Evolutionary conservation across 2,797 vertebrate genomes (phyloP).

Genomic region (Acestrorhynchus altus): DNA sequence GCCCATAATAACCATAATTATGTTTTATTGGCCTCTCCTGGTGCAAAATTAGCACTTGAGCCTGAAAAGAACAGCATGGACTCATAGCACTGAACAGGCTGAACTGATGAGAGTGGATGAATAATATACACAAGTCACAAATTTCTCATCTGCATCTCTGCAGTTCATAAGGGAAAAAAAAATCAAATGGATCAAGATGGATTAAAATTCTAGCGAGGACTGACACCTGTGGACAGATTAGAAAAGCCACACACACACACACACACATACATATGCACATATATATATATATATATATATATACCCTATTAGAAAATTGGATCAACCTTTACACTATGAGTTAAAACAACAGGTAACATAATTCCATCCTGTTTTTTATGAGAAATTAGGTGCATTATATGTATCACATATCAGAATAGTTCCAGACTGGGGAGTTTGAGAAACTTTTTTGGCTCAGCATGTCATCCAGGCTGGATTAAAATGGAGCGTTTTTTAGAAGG

Average conservation of each 20-base stretch:
- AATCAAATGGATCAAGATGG: constrained; percentile 9
- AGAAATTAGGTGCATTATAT: too few relatives aligned
- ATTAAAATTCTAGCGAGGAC: constrained; percentile 28
- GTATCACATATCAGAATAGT: too few relatives aligned
- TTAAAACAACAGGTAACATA: neutral
- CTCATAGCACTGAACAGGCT: neutral
- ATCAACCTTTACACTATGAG: neutral
- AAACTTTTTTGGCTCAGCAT: too few relatives aligned
- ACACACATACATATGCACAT: neutral
- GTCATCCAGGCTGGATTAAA: too few relatives aligned
- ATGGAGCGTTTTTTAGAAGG: too few relatives aligned
- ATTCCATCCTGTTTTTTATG: too few relatives aligned
- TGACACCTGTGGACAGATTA: constrained; percentile 6
- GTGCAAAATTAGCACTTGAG: constrained; percentile 16
- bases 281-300: neutral
- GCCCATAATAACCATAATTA: constrained; percentile 16
- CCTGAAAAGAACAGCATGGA: neutral
- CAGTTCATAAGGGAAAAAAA: constrained; percentile 31
- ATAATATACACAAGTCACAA: constrained; percentile 13
- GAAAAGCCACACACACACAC: neutral
- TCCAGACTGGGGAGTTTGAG: too few relatives aligned
- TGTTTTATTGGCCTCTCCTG: constrained; percentile 1
- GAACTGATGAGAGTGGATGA: constrained; percentile 6
- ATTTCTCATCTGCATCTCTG: constrained; percentile 40
- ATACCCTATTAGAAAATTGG: neutral